Conservation (phyloP, 2,797 vertebrate genomes). For the Propithecus perrieri region DNA sequence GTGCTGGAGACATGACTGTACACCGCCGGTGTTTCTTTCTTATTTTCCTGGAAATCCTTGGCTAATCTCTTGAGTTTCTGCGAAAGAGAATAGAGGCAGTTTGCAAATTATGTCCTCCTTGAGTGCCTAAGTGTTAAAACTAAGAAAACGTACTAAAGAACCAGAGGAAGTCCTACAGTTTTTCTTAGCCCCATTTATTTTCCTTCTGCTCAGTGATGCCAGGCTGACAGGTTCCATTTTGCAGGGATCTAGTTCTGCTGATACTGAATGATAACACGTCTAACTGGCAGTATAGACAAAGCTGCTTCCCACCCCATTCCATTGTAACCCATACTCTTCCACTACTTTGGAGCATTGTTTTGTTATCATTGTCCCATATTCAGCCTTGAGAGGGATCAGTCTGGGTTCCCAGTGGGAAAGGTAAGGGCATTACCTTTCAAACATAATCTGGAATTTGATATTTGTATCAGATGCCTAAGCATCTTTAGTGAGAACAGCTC, state of each 20-base stretch:
- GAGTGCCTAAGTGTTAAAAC: constrained; percentile 31
- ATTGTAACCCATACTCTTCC: background rate
- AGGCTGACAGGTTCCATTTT: constrained; percentile 17
- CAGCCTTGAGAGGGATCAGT: background rate
- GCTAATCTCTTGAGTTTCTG: background rate
- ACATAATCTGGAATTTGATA: constrained; percentile 3
- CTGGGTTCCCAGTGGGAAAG: background rate
- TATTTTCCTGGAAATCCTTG: background rate
- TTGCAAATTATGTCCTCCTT: constrained; percentile 10
- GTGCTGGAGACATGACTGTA: background rate
- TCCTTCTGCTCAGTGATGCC: background rate
- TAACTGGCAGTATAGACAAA: background rate
- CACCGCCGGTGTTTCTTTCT: background rate
- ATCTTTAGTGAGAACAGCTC: background rate
- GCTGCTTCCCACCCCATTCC: background rate
- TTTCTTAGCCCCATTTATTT: background rate
- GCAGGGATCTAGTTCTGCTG: background rate
- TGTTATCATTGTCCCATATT: background rate
- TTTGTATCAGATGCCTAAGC: background rate
- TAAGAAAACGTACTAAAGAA: constrained; percentile 13
- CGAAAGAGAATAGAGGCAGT: background rate
- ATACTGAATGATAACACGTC: background rate
- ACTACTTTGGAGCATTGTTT: background rate
- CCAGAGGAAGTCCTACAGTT: background rate
- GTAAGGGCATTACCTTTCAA: background rate